These are phyloP conservation scores for Misgurnus mizolepis DNA, from an alignment of 2,113 vertebrate genomes.

Conservation along the genomic window DNA sequence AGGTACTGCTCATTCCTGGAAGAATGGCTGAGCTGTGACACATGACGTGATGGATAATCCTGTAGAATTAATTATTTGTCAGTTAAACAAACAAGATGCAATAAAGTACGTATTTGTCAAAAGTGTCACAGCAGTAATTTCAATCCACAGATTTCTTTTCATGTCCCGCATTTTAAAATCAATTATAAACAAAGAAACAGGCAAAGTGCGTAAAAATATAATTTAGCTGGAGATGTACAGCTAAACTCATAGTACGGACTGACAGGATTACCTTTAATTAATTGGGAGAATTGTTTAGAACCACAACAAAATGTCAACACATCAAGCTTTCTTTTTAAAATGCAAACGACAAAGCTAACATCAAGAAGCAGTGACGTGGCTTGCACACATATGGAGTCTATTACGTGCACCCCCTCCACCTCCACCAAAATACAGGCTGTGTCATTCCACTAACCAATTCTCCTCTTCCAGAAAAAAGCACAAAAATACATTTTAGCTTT, in stretches of 20 bases:
- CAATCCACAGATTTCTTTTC: slow-evolving; percentile 31
- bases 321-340: slow-evolving; percentile 37
- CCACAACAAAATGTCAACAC: slow-evolving; percentile 27
- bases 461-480: slow-evolving; percentile 42
- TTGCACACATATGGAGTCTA: slow-evolving; percentile 50
- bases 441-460: slow-evolving; percentile 40
- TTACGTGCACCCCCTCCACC: slow-evolving; percentile 38
- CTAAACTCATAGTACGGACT: slow-evolving; percentile 34
- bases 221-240: slow-evolving; percentile 41
- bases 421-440: slow-evolving; percentile 12
- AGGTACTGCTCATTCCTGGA: neutral
- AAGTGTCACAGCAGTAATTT: slow-evolving; percentile 23
- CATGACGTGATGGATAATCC: slow-evolving; percentile 17
- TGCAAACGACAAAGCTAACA: slow-evolving; percentile 10
- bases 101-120: slow-evolving; percentile 10
- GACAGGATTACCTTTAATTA: slow-evolving; percentile 50
- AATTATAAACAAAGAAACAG: neutral
- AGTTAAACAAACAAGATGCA: slow-evolving; percentile 31
- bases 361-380: slow-evolving; percentile 47
- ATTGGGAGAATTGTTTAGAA: slow-evolving; percentile 25
- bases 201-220: neutral
- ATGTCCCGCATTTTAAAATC: slow-evolving; percentile 12
- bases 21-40: neutral
- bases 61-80: slow-evolving; percentile 36
- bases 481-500: slow-evolving; percentile 48